These are phyloP conservation scores for Cylloceria caligata DNA, from an alignment of 2,888 invertebrate species.

Conservation along the genomic window DNA sequence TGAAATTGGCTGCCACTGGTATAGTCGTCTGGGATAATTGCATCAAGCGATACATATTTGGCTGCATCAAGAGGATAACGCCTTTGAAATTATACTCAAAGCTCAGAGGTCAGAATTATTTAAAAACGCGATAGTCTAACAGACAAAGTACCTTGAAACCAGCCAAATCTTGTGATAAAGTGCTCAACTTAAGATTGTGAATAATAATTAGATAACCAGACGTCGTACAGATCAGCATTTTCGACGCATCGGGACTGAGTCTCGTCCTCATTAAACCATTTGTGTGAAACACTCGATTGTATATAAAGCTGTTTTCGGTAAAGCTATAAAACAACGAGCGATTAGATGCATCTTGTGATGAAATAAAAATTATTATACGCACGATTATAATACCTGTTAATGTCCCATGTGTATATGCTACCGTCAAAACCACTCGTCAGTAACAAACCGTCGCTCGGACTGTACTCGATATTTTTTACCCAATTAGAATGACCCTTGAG, in stretches of 20 bases:
- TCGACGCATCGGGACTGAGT: conserved; percentile 93
- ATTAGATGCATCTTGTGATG: not conserved
- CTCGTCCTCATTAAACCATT: conserved; percentile 95
- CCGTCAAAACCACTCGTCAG: conserved; percentile 97
- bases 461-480: conserved; percentile 98
- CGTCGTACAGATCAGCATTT: conserved; percentile 96
- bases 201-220: conserved; percentile 95
- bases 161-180: conserved; percentile 91
- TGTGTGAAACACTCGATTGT: conserved; percentile 94
- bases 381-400: conserved; percentile 88
- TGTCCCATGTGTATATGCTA: conserved; percentile 97
- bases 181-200: conserved; percentile 93
- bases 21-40: conserved; percentile 93
- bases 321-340: no score
- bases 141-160: conserved; percentile 90
- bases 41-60: conserved; percentile 95
- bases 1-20: conserved; percentile 92
- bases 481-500: conserved; percentile 96
- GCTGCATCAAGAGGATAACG: conserved; percentile 86
- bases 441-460: conserved; percentile 92
- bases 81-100: not conserved
- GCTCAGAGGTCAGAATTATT: not conserved
- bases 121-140: not conserved
- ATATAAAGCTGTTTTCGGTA: conserved; percentile 91
- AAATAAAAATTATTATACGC: not conserved